phyloP scores from a whole-genome alignment of 2,888 invertebrate genomes.

The Tiliacea citrago region DNA sequence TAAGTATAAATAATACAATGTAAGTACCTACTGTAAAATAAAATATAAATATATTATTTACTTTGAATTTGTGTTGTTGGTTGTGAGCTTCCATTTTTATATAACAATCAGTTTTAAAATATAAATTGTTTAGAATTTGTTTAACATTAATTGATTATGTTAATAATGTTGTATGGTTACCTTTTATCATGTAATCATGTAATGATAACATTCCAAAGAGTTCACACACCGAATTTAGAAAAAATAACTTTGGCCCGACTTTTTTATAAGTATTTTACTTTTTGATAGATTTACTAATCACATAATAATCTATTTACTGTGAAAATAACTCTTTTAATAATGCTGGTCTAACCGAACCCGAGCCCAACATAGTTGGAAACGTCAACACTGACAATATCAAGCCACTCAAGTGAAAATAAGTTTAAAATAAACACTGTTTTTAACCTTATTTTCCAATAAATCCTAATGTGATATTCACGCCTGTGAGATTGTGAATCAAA shows the following conservation, averaged over 20 bases:
- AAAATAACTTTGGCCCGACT: not conserved
- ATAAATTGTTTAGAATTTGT: not conserved
- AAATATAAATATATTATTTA: slow-evolving; percentile 20
- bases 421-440: not conserved
- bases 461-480: slow-evolving; percentile 40
- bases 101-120: not conserved
- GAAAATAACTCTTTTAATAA: not conserved
- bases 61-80: not conserved
- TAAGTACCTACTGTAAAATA: slow-evolving; percentile 26
- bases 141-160: not conserved
- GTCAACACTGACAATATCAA: not conserved
- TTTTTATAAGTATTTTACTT: not conserved
- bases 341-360: not conserved
- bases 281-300: not conserved
- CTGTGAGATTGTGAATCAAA: slow-evolving; percentile 49
- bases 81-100: slow-evolving; percentile 15
- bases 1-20: slow-evolving; percentile 20
- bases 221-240: not conserved
- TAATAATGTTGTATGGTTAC: not conserved
- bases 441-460: not conserved
- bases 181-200: not conserved
- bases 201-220: slow-evolving; percentile 34
- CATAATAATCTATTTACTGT: not conserved
- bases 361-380: slow-evolving; percentile 7
- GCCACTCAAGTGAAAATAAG: not conserved